These are phyloP conservation scores for Agrotis ipsilon DNA, from an alignment of 2,888 invertebrate species.

Conservation along the genomic window DNA sequence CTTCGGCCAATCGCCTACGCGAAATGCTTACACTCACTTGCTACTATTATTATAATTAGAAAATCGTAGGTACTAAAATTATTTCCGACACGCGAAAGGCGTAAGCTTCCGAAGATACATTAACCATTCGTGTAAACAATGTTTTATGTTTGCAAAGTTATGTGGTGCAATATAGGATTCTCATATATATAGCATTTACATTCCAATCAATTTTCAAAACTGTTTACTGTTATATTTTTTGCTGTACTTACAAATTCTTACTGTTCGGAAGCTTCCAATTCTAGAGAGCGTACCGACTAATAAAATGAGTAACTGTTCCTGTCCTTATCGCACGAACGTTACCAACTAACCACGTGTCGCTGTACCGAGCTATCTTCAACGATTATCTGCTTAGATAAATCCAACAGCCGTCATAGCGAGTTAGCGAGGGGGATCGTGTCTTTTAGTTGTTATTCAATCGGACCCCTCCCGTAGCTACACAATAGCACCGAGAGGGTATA, in stretches of 20 bases:
- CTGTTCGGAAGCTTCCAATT: conserved; percentile 26
- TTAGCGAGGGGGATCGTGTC: conserved; percentile 73
- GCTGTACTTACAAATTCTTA: conserved; percentile 8
- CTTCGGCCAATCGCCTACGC: conserved; percentile 84
- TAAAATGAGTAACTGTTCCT: conserved; percentile 43
- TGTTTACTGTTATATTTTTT: conserved; percentile 4
- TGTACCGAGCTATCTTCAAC: conserved; percentile 66
- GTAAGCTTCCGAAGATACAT: conserved; percentile 61
- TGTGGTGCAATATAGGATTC: not conserved
- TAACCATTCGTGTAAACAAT: conserved; percentile 34
- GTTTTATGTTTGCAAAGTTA: conserved; percentile 19
- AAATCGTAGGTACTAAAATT: conserved; percentile 83
- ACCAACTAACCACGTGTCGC: conserved; percentile 53
- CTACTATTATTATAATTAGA: conserved; percentile 86
- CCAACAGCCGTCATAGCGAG: conserved; percentile 73
- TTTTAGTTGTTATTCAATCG: conserved; percentile 79
- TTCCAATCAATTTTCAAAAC: conserved; percentile 11
- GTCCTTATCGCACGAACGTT: conserved; percentile 60
- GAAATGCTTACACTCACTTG: conserved; percentile 89
- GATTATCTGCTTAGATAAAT: conserved; percentile 84
- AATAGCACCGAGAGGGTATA: conserved; percentile 63
- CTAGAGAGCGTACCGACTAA: not conserved
- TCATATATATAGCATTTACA: conserved; percentile 2
- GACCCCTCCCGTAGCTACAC: conserved; percentile 70
- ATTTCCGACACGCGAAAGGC: conserved; percentile 69